Evolutionary conservation across 1,140 invertebrate genomes (phyloP), one percentile per base, ranked within the genome.

Genomic region (Thaumetopoea pityocampa): DNA sequence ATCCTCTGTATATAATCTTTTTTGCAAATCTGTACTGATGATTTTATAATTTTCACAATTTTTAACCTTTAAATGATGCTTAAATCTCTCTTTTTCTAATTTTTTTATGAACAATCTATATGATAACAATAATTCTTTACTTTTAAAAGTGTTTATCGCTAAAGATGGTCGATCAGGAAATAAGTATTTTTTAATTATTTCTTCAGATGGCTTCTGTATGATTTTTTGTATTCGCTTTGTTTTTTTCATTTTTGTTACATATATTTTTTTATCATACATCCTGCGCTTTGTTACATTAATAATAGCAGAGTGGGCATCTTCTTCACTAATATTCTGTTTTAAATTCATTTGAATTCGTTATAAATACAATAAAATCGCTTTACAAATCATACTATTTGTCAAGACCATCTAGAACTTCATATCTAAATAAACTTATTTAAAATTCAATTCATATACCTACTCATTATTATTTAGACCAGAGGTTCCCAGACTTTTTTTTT

Each of bases 41-140:
- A 56, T 51, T 63, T 73, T 83, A 42, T 80, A 71, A 41, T 61
- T 65, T 1, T 76, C 49, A 23, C 35, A 33, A 24, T 67, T 36
- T 18, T 43, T 47, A 3, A 67, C 49, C 7, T 20, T 34, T 7
- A 65, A 38, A 3, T 36, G 30, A 29, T 62, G 44, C 20, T 47
- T 54, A 20, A 64, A 56, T 37, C 30, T 51, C 16, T 50, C 30
- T 6, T 27, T 51, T 20, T 61, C 46, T 61, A 65, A 50, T 35
- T 38, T 47, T 34, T 71, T 77, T n/a, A 28, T 27, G 59, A 64
- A 83, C n/a, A 56, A 26, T 19, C 59, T 71, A 29, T 65, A 72
- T 17, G 67, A 45, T 45, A 79, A 48, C 18, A 77, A 27, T 29
- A 70, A 33, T 32, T 61, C 57, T 26, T 52, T 43, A 30, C 50